phyloP scores from a whole-genome alignment of 1,140 invertebrate species.

The Drosophila orena region DNA sequence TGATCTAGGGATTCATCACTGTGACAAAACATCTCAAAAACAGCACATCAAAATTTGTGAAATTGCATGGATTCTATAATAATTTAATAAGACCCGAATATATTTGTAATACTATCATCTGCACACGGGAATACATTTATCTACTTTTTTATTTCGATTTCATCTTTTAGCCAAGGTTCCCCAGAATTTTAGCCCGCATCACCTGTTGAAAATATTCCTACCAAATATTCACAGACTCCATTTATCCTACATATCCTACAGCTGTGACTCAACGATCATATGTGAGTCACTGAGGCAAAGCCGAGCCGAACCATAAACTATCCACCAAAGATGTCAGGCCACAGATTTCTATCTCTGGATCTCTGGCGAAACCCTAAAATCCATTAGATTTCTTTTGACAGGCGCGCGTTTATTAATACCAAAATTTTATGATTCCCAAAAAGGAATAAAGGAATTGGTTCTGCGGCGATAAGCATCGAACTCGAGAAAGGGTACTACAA shows the following conservation, averaged over 20 bases:
- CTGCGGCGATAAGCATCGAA: constrained; percentile 57
- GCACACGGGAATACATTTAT: background rate
- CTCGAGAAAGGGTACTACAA: constrained; percentile 59
- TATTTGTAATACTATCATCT: no score
- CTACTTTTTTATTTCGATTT: background rate
- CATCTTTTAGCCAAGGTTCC: background rate
- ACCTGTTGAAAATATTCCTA: constrained; percentile 21
- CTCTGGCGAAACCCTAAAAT: constrained; percentile 44
- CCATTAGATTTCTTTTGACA: constrained; percentile 75
- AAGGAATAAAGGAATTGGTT: constrained; percentile 42
- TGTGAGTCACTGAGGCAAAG: constrained; percentile 35
- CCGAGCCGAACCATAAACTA: constrained; percentile 55
- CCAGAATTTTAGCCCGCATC: constrained; percentile 16
- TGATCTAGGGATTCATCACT: no score
- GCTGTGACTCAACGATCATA: constrained; percentile 35
- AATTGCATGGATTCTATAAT: no score
- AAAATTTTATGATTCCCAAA: constrained; percentile 68
- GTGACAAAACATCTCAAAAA: no score
- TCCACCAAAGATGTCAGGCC: constrained; percentile 55
- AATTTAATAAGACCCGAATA: no score
- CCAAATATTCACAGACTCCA: background rate
- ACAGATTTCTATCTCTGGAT: constrained; percentile 70
- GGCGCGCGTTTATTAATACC: constrained; percentile 73
- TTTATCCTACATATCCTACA: constrained; percentile 7
- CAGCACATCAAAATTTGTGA: no score